phyloP scores from a whole-genome alignment of 2,113 vertebrate genomes.

The Grus americana region DNA sequence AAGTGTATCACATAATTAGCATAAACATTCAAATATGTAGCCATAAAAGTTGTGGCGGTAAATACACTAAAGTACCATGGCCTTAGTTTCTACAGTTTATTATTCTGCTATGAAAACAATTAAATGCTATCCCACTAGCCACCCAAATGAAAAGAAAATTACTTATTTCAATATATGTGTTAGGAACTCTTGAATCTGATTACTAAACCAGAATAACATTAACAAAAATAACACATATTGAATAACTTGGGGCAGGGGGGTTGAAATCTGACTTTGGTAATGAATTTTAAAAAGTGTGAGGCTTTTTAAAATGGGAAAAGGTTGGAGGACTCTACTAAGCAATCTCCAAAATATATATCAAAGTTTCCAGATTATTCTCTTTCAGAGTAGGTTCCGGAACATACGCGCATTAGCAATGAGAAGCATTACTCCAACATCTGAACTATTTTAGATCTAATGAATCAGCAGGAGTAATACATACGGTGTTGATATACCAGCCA shows the following conservation, averaged over 20 bases:
- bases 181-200: neutral
- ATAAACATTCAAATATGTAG: neutral
- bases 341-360: neutral
- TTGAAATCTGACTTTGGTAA: neutral
- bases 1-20: neutral
- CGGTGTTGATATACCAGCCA: neutral
- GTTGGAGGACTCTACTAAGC: neutral
- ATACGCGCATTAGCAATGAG: neutral
- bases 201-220: neutral
- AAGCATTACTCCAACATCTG: neutral
- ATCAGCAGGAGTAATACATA: constrained; percentile 12
- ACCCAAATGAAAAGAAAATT: neutral
- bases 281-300: neutral
- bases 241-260: neutral
- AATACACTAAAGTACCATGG: neutral
- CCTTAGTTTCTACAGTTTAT: neutral
- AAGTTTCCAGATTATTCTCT: neutral
- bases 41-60: neutral
- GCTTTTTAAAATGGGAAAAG: neutral
- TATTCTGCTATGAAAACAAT: neutral
- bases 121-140: neutral
- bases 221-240: neutral
- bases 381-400: neutral
- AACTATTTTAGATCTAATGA: neutral
- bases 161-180: neutral